phyloP scores from a whole-genome alignment of 2,113 vertebrate species.

The Rhagologus leucostigma region DNA sequence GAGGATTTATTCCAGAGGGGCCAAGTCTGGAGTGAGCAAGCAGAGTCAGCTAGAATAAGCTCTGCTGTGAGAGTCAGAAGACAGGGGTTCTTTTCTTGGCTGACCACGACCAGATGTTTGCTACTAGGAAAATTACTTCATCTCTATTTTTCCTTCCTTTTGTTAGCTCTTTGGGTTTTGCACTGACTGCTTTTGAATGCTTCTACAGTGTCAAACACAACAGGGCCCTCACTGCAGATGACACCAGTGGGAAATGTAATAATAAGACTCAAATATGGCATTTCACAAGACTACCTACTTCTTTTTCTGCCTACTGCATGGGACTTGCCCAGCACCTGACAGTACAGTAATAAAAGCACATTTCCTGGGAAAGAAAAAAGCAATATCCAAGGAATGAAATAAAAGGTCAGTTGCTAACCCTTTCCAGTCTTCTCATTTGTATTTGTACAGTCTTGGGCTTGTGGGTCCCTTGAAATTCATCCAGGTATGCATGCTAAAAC shows the following conservation, averaged over 20 bases:
- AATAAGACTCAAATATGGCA: background rate
- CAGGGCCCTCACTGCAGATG: conserved; percentile 6
- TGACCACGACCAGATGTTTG: conserved; percentile 52
- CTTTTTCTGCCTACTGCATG: background rate
- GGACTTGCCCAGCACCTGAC: background rate
- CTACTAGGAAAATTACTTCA: conserved; percentile 38
- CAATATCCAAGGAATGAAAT: background rate
- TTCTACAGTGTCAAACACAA: conserved; percentile 9
- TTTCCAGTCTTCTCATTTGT: background rate
- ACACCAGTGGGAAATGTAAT: background rate
- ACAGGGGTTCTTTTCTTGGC: conserved; percentile 17
- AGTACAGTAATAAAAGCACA: background rate
- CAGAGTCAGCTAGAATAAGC: background rate
- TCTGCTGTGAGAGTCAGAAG: background rate
- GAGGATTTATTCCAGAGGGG: background rate
- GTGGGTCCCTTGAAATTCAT: background rate
- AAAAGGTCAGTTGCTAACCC: background rate
- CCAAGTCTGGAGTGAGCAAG: background rate
- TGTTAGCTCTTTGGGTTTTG: conserved; percentile 38
- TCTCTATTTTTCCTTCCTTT: conserved; percentile 46
- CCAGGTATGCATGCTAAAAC: background rate
- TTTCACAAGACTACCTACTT: background rate
- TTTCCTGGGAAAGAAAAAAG: background rate
- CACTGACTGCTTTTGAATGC: conserved; percentile 5
- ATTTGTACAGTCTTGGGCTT: background rate